These are phyloP conservation scores for Bujurquina vittata DNA, from an alignment of 2,113 vertebrate species.

Conservation along the genomic window DNA sequence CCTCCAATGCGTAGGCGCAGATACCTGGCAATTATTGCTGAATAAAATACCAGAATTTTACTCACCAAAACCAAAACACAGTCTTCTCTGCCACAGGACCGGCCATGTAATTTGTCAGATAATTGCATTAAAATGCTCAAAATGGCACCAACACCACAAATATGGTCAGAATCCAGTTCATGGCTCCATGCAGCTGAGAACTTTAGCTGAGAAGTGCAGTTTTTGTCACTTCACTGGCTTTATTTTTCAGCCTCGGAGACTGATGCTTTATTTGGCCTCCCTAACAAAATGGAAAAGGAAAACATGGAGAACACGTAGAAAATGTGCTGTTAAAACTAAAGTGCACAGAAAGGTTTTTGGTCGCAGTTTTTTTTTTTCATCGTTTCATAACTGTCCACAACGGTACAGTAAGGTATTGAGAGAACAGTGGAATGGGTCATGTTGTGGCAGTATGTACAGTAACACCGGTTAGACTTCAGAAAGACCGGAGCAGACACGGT, in stretches of 20 bases:
- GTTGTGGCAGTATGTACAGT: constrained; percentile 25
- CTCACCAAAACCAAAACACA: not conserved
- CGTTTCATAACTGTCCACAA: not conserved
- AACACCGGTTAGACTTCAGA: constrained; percentile 29
- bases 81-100: not conserved
- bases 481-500: constrained; percentile 18
- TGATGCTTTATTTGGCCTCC: not conserved
- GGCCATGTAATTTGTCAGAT: not conserved
- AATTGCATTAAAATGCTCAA: not conserved
- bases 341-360: constrained; percentile 13
- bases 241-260: not conserved
- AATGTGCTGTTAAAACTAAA: not conserved
- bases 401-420: constrained; percentile 39
- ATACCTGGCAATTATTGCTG: not conserved
- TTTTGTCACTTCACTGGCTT: not conserved
- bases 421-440: constrained; percentile 25
- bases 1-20: not conserved
- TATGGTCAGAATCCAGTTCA: not conserved
- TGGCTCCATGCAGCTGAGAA: not conserved
- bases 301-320: constrained; percentile 24
- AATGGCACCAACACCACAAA: not conserved
- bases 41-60: not conserved
- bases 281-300: not conserved
- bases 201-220: not conserved
- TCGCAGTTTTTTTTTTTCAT: constrained; percentile 7